phyloP scores from a whole-genome alignment of 1,140 invertebrate genomes.

The Ooceraea biroi region DNA sequence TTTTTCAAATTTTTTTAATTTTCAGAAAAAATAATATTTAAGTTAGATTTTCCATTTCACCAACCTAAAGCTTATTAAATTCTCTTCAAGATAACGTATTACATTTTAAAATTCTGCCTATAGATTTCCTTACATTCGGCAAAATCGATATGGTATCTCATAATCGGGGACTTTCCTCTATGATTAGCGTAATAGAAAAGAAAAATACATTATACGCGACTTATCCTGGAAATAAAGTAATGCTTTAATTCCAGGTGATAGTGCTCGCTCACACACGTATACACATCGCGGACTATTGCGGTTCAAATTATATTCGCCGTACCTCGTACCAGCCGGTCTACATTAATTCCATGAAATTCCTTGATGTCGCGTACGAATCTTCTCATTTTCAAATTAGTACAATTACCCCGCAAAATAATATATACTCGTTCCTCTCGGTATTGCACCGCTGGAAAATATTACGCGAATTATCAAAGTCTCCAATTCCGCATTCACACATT shows the following conservation, averaged over 20 bases:
- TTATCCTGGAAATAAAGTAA: slow-evolving; percentile 2
- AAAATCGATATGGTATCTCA: no score
- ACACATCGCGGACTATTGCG: not conserved
- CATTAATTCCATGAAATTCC: slow-evolving; percentile 36
- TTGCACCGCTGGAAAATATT: not conserved
- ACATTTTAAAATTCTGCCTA: no score
- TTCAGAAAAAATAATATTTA: no score
- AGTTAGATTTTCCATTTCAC: no score
- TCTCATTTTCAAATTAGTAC: slow-evolving; percentile 55
- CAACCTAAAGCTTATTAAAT: no score
- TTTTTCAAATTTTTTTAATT: no score
- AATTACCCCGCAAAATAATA: slow-evolving; percentile 7
- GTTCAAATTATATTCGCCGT: slow-evolving; percentile 38
- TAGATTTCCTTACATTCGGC: no score
- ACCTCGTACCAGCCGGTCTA: slow-evolving; percentile 24
- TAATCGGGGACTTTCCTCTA: no score
- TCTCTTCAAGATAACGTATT: no score
- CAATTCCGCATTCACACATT: not conserved
- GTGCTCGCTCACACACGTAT: not conserved
- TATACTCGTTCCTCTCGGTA: not conserved
- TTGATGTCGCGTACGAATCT: slow-evolving; percentile 16
- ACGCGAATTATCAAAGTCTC: not conserved
- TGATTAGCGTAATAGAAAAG: not conserved
- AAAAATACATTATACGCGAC: not conserved
- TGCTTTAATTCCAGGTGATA: slow-evolving; percentile 9